phyloP scores from a whole-genome alignment of 2,888 invertebrate genomes.

The Tiliacea citrago region DNA sequence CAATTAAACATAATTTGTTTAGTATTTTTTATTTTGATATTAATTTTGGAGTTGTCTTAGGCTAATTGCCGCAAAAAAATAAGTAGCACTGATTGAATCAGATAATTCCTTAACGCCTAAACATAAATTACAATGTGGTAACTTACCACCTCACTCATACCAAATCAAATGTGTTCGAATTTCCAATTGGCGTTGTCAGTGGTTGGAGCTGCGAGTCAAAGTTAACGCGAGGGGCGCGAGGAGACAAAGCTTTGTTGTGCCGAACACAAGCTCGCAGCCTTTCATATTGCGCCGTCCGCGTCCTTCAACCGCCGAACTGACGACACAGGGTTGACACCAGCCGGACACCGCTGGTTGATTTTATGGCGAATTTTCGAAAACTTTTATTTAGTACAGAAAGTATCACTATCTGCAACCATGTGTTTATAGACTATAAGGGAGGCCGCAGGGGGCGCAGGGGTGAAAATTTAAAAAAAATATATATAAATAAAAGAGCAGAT shows the following conservation, averaged over 20 bases:
- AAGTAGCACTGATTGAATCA: neutral
- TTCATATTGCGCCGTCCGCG: conserved; percentile 83
- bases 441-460: too few species aligned
- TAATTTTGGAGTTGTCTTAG: neutral
- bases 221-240: conserved; percentile 76
- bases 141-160: conserved; percentile 8
- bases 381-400: neutral
- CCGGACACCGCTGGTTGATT: conserved; percentile 45
- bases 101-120: neutral
- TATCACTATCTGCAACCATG: neutral
- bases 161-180: conserved; percentile 44
- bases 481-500: neutral
- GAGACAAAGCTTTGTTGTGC: conserved; percentile 86
- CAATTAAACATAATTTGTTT: neutral
- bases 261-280: conserved; percentile 81
- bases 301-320: conserved; percentile 77
- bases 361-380: neutral
- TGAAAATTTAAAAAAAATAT: too few species aligned
- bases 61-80: neutral
- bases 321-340: conserved; percentile 72
- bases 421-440: neutral
- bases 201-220: conserved; percentile 65
- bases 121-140: neutral
- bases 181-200: conserved; percentile 51
- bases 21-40: too few species aligned